These are phyloP conservation scores for Procambarus virginalis DNA, from an alignment of 1,140 invertebrate genomes.

Conservation along the genomic window DNA sequence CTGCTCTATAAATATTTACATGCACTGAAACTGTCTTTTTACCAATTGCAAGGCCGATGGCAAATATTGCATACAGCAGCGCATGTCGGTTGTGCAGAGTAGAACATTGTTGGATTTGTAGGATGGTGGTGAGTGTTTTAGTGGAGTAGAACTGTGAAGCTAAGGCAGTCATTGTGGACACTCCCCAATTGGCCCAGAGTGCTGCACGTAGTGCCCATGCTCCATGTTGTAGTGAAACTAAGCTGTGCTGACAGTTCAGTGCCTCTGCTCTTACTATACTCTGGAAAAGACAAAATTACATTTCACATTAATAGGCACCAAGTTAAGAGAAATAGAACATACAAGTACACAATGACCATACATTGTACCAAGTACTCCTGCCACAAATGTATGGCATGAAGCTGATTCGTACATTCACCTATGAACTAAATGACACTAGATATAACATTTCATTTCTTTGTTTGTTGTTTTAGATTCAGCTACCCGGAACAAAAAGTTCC, in stretches of 20 bases:
- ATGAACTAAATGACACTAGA: neutral
- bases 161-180: slow-evolving; percentile 34
- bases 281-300: slow-evolving; percentile 2
- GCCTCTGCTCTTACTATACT: slow-evolving; percentile 46
- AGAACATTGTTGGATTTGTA: slow-evolving; percentile 35
- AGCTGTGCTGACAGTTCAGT: slow-evolving; percentile 48
- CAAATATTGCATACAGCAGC: slow-evolving; percentile 51
- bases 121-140: slow-evolving; percentile 56
- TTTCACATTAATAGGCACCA: too few relatives aligned
- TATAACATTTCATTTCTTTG: neutral
- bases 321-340: too few relatives aligned
- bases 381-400: too few relatives aligned
- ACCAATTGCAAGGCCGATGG: slow-evolving; percentile 50
- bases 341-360: too few relatives aligned
- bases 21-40: neutral
- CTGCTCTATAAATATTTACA: too few relatives aligned
- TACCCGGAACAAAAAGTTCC: too few relatives aligned
- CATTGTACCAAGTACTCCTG: too few relatives aligned
- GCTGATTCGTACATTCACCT: too few relatives aligned
- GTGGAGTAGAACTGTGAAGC: slow-evolving; percentile 47
- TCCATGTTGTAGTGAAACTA: slow-evolving; percentile 54
- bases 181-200: slow-evolving; percentile 52
- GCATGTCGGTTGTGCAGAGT: slow-evolving; percentile 45
- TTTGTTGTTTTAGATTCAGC: too few relatives aligned
- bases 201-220: slow-evolving; percentile 49